Evolutionary conservation across 2,113 vertebrate species (phyloP), one percentile per base, ranked within the genome.

Genomic region (Oncorhynchus mykiss): DNA sequence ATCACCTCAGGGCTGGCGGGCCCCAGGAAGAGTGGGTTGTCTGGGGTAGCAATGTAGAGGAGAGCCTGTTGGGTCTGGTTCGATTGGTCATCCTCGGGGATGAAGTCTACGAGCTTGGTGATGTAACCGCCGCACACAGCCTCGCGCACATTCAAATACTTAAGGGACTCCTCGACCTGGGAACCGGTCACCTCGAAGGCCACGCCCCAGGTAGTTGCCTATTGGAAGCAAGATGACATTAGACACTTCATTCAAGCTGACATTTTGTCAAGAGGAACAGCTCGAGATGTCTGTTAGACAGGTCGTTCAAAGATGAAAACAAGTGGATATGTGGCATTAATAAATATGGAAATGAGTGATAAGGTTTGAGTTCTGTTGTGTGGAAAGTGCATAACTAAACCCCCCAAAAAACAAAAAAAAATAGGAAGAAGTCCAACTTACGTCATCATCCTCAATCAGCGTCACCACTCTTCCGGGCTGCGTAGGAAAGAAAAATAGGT

Each of bases 391-490:
- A 45, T 45, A 45, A 2, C 2, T 39, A 11, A 39, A 39, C 25
- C 2, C 27, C 27, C 27, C 0, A 16, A 0, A n/a, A n/a, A n/a
- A n/a, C n/a, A n/a, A n/a, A n/a, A n/a, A n/a, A n/a, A n/a, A n/a
- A n/a, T n/a, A 45, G 51, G 48, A 72, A 2, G 5, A 45, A 54
- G 0, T 74, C 70, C 65, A 54, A 95, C 96, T 96, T 93, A 97
- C 96, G 91, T 96, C 94, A 88, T 87, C 71, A 27, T 96, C 95
- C 87, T 97, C 95, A 65, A 96, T 93, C 72, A 97, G 92, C 31
- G 96, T 97, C 93, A 96, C 96, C 85, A 97, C 96, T 86, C 96
- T 95, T 67, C 95, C 97, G 74, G 95, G 97, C 97, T 99, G 1
- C 27, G 62, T 71, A 20, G 74, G 59, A 27, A 66, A 13, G 16